phyloP scores from a whole-genome alignment of 1,140 invertebrate species.

The Anastrepha obliqua region DNA sequence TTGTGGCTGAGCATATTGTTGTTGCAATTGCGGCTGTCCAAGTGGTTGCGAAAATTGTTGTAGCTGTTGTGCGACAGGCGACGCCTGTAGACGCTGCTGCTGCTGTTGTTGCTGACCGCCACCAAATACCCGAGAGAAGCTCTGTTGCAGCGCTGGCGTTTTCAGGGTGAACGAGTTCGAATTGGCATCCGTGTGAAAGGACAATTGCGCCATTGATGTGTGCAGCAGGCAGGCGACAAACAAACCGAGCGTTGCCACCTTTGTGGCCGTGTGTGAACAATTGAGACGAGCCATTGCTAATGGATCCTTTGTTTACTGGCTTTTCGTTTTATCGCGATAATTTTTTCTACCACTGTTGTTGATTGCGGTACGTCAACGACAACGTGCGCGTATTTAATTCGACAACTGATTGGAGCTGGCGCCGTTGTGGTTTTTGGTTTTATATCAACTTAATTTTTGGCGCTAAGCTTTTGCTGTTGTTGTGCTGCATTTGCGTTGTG shows the following conservation, averaged over 20 bases:
- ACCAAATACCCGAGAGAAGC: slow-evolving; percentile 69
- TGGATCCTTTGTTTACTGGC: not conserved
- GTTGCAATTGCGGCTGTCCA: slow-evolving; percentile 54
- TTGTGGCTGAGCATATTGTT: slow-evolving; percentile 56
- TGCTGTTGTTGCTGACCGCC: slow-evolving; percentile 56
- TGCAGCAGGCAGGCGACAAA: slow-evolving; percentile 56
- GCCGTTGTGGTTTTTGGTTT: slow-evolving; percentile 34
- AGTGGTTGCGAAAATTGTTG: slow-evolving; percentile 51
- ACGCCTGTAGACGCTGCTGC: slow-evolving; percentile 57
- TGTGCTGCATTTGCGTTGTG: not conserved
- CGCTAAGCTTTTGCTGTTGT: not conserved
- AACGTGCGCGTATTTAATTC: slow-evolving; percentile 2
- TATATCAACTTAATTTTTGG: slow-evolving; percentile 34
- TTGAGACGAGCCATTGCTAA: slow-evolving; percentile 6
- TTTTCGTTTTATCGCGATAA: not conserved
- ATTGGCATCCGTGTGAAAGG: slow-evolving; percentile 69
- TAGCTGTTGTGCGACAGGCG: slow-evolving; percentile 32
- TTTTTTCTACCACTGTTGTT: not conserved
- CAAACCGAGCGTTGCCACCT: not conserved
- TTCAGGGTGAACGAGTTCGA: slow-evolving; percentile 71
- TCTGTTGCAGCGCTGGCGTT: slow-evolving; percentile 69
- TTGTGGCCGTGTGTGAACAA: not conserved
- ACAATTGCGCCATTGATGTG: slow-evolving; percentile 66
- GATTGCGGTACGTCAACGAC: slow-evolving; percentile 3
- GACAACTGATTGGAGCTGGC: slow-evolving; percentile 39